These are phyloP conservation scores for Sphinx pinastri DNA, from an alignment of 2,888 invertebrate genomes.

Conservation along the genomic window DNA sequence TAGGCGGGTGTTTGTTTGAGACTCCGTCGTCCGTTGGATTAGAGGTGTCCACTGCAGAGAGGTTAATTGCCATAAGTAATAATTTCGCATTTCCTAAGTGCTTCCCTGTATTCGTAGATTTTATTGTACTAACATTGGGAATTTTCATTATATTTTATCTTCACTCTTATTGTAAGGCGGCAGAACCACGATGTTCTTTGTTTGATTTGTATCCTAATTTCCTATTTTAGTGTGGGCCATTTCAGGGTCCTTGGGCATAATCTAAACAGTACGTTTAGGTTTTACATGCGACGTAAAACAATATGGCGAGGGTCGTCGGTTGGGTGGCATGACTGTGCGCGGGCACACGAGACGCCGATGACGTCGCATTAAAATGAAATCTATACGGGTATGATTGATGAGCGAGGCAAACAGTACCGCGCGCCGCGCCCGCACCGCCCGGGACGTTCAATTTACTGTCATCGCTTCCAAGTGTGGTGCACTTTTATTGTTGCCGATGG, in stretches of 20 bases:
- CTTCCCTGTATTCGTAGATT: slow-evolving; percentile 8
- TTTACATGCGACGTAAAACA: slow-evolving; percentile 44
- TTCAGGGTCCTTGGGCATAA: background rate
- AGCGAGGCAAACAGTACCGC: slow-evolving; percentile 65
- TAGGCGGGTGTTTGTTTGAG: slow-evolving; percentile 65
- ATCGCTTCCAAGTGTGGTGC: slow-evolving; percentile 43
- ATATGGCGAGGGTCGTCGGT: slow-evolving; percentile 42
- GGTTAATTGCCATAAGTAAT: slow-evolving; percentile 32
- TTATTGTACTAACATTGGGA: background rate
- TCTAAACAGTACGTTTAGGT: slow-evolving; percentile 20
- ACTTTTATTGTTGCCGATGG: slow-evolving; percentile 44
- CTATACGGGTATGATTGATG: slow-evolving; percentile 82
- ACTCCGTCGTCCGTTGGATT: slow-evolving; percentile 41
- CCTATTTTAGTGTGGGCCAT: background rate
- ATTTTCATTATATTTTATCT: background rate
- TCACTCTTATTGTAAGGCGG: background rate
- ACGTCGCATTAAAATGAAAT: slow-evolving; percentile 82
- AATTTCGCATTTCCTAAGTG: slow-evolving; percentile 16
- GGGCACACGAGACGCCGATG: slow-evolving; percentile 77
- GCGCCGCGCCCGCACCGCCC: slow-evolving; percentile 70
- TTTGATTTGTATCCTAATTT: background rate
- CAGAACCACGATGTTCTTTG: background rate
- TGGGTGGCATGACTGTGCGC: slow-evolving; percentile 56
- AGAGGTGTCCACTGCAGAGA: slow-evolving; percentile 52
- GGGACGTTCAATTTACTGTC: slow-evolving; percentile 79